Evolutionary conservation across 2,888 invertebrate genomes (phyloP), one percentile per base, ranked within the genome.

Genomic region (Linyphia triangularis): DNA sequence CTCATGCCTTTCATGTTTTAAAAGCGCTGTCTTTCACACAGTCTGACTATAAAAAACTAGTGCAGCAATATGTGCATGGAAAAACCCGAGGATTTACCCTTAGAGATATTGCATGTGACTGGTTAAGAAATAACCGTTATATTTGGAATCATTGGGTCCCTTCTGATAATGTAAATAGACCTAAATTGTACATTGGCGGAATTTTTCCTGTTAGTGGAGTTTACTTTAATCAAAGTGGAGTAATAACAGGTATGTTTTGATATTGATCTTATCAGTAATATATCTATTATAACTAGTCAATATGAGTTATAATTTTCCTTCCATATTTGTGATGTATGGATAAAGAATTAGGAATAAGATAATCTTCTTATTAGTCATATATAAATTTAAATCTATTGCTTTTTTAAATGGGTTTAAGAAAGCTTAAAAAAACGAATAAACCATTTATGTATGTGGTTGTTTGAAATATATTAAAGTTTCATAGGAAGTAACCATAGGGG

Each of bases 181-280:
- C 92, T 13, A 92, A 92, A 24, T 92, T 96, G 10, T 94, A 94
- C 91, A 94, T 96, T 51, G 95, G 95, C 24, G 96, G 96, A 0
- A 95, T 96, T 91, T 96, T 96, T 92, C 96, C 96, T 0, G 93
- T 96, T 90, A 93, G 93, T 24, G 95, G 95, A 0, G 93, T 94
- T 0, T 93, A 94, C 9, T 95, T 95, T 92, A 94, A 94, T 1
- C 95, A 95, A 1, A 93, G 93, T 65, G 95, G 95, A 0, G 94
- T 95, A 33, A 93, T 94, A 0, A 92, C 93, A 88, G 94, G 94
- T 94, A 90, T 90, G 92, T 88, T 43, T 16, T n/a, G n/a, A n/a
- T 13, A 10, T 51, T 4, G 13, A 51, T 51, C 19, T 51, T 5
- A 16, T 7, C 0, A 7, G 51, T 51, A 51, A 51, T n/a, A 7